These are phyloP conservation scores for Setipinna tenuifilis DNA, from an alignment of 2,797 vertebrate species.

Conservation along the genomic window DNA sequence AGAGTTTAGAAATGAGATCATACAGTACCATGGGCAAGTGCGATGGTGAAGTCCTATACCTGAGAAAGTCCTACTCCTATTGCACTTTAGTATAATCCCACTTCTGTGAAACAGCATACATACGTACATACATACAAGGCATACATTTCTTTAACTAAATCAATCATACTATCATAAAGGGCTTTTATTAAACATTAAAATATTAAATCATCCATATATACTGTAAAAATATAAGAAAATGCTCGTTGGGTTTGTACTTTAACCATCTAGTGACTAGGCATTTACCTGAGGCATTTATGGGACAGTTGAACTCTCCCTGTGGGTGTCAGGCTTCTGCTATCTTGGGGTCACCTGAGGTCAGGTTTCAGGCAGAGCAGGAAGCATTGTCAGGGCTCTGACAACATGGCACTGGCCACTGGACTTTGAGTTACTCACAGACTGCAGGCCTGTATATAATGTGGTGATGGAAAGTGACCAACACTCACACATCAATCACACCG, in stretches of 20 bases:
- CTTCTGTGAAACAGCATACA: background rate
- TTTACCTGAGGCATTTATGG: background rate
- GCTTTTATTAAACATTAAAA: too few relatives aligned
- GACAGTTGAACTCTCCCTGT: background rate
- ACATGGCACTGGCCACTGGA: constrained; percentile 75
- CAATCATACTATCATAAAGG: background rate
- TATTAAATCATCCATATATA: too few relatives aligned
- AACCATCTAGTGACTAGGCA: background rate
- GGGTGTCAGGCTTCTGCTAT: background rate
- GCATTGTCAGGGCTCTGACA: constrained; percentile 62
- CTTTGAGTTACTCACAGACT: constrained; percentile 71
- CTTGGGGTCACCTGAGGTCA: constrained; percentile 2
- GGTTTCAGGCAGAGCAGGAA: constrained; percentile 14
- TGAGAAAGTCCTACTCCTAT: background rate
- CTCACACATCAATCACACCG: background rate
- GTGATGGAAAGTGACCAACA: background rate
- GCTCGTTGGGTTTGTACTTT: background rate
- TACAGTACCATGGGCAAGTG: background rate
- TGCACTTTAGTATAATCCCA: background rate
- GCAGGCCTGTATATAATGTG: constrained; percentile 55
- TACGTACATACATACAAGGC: background rate
- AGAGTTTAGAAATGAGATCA: background rate
- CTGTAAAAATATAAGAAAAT: too few relatives aligned
- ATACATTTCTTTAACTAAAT: background rate
- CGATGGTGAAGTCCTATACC: background rate